phyloP scores from a whole-genome alignment of 2,888 invertebrate genomes.

The Metalampra italica region DNA sequence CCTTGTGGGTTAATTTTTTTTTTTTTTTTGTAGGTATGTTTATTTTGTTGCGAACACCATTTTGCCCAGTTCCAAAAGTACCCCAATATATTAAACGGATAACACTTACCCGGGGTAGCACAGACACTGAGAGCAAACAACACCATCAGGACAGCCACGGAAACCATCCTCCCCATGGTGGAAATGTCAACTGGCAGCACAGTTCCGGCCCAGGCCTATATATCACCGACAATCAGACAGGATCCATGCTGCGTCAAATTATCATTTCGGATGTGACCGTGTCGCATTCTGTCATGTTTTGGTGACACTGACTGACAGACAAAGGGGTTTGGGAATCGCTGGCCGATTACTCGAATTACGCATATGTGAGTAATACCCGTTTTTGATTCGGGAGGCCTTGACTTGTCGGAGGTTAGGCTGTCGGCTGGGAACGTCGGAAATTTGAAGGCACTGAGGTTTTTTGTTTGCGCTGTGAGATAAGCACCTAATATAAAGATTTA shows the following conservation, averaged over 20 bases:
- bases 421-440: not conserved
- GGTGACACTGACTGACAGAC: slow-evolving; percentile 14
- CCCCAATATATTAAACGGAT: not conserved
- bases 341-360: not conserved
- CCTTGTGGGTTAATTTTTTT: too few relatives aligned
- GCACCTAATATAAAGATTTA: too few relatives aligned
- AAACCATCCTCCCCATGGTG: slow-evolving; percentile 15
- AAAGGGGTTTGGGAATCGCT: slow-evolving; percentile 7
- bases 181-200: not conserved
- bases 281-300: slow-evolving; percentile 11
- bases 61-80: too few relatives aligned
- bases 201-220: slow-evolving; percentile 2
- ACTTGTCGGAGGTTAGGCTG: slow-evolving; percentile 3
- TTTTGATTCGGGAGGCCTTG: slow-evolving; percentile 1
- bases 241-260: slow-evolving; percentile 12
- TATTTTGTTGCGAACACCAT: too few relatives aligned
- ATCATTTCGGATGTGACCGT: slow-evolving; percentile 6
- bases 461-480: too few relatives aligned
- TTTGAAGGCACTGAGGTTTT: too few relatives aligned
- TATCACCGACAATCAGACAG: slow-evolving; percentile 2
- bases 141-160: slow-evolving; percentile 10
- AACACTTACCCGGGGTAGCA: slow-evolving; percentile 21
- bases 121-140: slow-evolving; percentile 12
- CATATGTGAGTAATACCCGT: not conserved
- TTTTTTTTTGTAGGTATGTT: too few relatives aligned